Base-by-base conservation (phyloP, 2,797 vertebrate genomes). In the Myotis myotis region DNA sequence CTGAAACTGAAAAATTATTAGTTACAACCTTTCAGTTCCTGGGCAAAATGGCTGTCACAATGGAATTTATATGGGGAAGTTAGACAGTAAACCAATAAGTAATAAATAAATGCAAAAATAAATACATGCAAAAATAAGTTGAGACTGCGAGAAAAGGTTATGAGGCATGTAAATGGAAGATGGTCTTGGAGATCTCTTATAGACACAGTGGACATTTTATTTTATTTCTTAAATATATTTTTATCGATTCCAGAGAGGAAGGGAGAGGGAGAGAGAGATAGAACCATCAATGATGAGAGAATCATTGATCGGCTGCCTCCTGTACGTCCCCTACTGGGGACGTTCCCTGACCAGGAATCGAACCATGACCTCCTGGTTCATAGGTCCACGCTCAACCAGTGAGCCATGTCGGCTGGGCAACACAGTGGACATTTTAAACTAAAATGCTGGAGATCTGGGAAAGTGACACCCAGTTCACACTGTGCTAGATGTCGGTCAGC, bases 401-500 rank as follows among this genome's bases (percentile, higher is more conserved):
- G 30, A 64, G 62, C 30, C 30, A 64, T 64, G 15, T 19, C 1
- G 7, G 15, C 15, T n/a, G 62, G 30, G 30, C 30, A 16, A 36
- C 33, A 20, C 66, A 66, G 64, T 22, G 55, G 47, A 8, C n/a
- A 11, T 55, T 72, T 57, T 75, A 62, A 33, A 38, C 17, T 13
- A 8, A 49, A 86, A 51, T 3, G 16, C 13, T 41, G 20, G 28
- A 13, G 25, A 3, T 30, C 15, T 12, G 1, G 20, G 20, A 0
- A 23, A 33, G 60, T 19, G 6, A 78, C 36, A 0, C 0, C 12
- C 60, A 49, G n/a, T 7, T 81, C 25, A 2, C 49, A 8, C 2
- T 64, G 30, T 4, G n/a, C 0, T 1, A 33, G 22, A 30, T 6
- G 25, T n/a, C 5, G 30, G 20, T 13, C 8, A 25, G 19, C n/a